phyloP scores from a whole-genome alignment of 64 coral and sea anemone species.

The Trachythela sp. region DNA sequence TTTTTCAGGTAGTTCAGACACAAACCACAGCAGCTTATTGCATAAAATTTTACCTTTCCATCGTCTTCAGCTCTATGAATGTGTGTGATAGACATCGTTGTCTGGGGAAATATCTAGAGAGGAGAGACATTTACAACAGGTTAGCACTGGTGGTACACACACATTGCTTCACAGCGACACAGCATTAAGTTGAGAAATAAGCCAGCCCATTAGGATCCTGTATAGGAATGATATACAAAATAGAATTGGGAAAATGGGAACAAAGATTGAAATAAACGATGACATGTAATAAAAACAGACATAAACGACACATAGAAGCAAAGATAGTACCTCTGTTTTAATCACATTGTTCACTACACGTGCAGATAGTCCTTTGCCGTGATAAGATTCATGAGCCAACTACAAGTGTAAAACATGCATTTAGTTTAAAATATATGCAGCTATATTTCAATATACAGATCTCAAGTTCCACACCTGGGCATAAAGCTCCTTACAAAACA shows the following conservation, averaged over 20 bases:
- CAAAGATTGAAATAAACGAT: too few relatives aligned
- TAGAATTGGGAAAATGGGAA: too few relatives aligned
- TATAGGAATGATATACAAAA: too few relatives aligned
- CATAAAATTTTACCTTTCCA: not conserved
- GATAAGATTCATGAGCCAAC: constrained; percentile 12
- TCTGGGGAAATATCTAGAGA: constrained; percentile 75
- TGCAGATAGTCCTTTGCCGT: not conserved
- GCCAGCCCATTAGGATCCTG: too few relatives aligned
- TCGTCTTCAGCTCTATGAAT: constrained; percentile 39
- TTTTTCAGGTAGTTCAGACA: not conserved
- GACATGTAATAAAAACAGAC: too few relatives aligned
- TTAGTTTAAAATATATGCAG: not conserved
- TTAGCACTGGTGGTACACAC: too few relatives aligned
- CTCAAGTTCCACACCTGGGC: constrained; percentile 41
- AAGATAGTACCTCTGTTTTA: not conserved
- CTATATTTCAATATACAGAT: not conserved
- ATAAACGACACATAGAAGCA: not conserved
- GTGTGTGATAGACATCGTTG: constrained; percentile 76
- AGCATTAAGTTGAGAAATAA: too few relatives aligned
- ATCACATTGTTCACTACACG: not conserved
- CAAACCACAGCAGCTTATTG: too few relatives aligned
- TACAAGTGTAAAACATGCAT: not conserved
- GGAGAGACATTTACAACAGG: not conserved
- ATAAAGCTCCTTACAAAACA: constrained; percentile 96
- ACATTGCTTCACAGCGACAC: too few relatives aligned